Evolutionary conservation across 2,888 invertebrate genomes (phyloP).

Genomic region (Pammene aurita): DNA sequence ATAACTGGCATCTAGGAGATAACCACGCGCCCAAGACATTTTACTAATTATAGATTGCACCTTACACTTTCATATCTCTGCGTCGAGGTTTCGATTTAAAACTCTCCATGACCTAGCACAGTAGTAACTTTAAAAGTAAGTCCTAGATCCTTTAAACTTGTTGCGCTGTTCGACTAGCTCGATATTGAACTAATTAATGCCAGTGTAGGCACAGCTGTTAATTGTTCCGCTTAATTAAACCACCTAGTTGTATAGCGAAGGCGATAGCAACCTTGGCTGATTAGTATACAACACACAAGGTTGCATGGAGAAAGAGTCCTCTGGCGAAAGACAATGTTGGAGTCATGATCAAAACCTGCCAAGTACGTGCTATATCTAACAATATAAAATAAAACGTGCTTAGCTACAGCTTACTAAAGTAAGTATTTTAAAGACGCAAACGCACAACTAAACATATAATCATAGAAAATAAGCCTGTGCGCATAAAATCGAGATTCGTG

Average conservation of each 20-base stretch:
- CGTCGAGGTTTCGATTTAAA: neutral
- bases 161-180: constrained; percentile 11
- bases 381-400: constrained; percentile 25
- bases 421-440: constrained; percentile 8
- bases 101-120: neutral
- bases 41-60: neutral
- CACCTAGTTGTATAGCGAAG: constrained; percentile 48
- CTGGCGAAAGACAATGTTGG: neutral
- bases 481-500: constrained; percentile 23
- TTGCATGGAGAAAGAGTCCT: constrained; percentile 44
- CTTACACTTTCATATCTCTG: neutral
- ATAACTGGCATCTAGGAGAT: neutral
- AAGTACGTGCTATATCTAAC: constrained; percentile 16
- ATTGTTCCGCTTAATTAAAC: constrained; percentile 61
- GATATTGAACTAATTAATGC: constrained; percentile 50
- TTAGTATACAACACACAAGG: constrained; percentile 43
- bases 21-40: no score
- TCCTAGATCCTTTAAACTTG: constrained; percentile 1
- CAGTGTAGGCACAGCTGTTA: constrained; percentile 56
- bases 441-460: constrained; percentile 15
- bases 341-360: constrained; percentile 1
- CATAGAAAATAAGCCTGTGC: constrained; percentile 10
- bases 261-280: constrained; percentile 48
- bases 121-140: neutral
- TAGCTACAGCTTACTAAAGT: neutral